Conservation (phyloP, 2,888 invertebrate genomes). For the Tachina fera region DNA sequence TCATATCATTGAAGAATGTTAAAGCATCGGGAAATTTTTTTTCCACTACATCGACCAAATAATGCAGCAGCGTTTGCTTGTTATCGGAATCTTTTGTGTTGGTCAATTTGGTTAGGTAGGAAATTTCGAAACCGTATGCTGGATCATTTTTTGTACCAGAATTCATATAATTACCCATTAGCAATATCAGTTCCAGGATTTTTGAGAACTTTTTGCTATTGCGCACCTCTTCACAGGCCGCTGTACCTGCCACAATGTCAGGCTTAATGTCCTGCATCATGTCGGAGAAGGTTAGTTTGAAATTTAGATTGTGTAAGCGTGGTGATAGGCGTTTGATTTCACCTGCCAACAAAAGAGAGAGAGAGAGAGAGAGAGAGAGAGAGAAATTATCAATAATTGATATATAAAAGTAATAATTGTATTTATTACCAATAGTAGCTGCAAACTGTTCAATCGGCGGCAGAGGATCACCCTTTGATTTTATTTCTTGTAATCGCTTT, state of each 20-base stretch:
- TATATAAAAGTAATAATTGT: background rate
- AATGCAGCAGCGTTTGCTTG: conserved; percentile 95
- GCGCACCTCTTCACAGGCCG: conserved; percentile 97
- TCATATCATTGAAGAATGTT: conserved; percentile 93
- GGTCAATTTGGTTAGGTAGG: conserved; percentile 95
- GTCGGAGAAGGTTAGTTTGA: conserved; percentile 94
- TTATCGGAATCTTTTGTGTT: conserved; percentile 97
- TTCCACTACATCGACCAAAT: conserved; percentile 94
- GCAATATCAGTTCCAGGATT: conserved; percentile 93
- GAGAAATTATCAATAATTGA: background rate
- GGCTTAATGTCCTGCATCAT: conserved; percentile 85
- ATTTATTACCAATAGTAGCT: conserved; percentile 87
- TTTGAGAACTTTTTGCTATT: conserved; percentile 94
- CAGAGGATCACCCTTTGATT: conserved; percentile 89
- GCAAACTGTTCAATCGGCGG: conserved; percentile 98
- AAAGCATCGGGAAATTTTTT: conserved; percentile 93
- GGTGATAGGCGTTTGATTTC: conserved; percentile 94
- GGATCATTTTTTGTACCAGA: conserved; percentile 96
- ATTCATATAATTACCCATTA: conserved; percentile 98
- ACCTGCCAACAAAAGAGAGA: conserved; percentile 78
- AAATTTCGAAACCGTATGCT: conserved; percentile 98
- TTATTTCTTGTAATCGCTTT: conserved; percentile 91
- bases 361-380: conserved; percentile 3
- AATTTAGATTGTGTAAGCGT: conserved; percentile 92
- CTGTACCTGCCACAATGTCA: conserved; percentile 97